phyloP scores from a whole-genome alignment of 1,140 invertebrate species.

The Sycophaga agraensis region DNA sequence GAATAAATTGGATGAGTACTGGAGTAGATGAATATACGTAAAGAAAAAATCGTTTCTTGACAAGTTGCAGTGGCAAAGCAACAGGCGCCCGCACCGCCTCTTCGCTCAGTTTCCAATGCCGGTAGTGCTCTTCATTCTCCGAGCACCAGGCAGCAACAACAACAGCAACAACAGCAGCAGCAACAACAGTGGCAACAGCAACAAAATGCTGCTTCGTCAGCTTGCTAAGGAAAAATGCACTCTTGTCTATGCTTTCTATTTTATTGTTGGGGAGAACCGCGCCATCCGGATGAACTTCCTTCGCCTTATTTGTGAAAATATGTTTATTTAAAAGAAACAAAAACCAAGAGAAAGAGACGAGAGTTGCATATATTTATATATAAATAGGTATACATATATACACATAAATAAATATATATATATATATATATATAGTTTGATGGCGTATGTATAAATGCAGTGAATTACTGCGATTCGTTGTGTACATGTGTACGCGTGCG shows the following conservation, averaged over 20 bases:
- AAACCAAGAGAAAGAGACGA: not conserved
- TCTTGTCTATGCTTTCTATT: slow-evolving; percentile 27
- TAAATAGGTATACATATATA: no score
- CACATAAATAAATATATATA: not conserved
- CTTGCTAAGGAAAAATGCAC: slow-evolving; percentile 36
- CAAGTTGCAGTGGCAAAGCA: slow-evolving; percentile 53
- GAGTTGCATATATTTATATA: slow-evolving; percentile 7
- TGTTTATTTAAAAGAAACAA: not conserved
- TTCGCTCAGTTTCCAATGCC: slow-evolving; percentile 42
- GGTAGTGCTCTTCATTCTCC: slow-evolving; percentile 38
- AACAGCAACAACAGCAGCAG: not conserved
- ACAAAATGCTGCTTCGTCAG: slow-evolving; percentile 44
- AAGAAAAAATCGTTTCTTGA: slow-evolving; percentile 30
- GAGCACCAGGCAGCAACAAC: not conserved
- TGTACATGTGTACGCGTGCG: not conserved
- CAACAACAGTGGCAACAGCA: slow-evolving; percentile 39
- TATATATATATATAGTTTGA: not conserved
- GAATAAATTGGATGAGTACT: no score
- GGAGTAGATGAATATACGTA: slow-evolving; percentile 32
- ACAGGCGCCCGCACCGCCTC: slow-evolving; percentile 50
- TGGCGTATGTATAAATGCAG: not conserved
- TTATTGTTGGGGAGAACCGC: slow-evolving; percentile 7
- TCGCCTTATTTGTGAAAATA: slow-evolving; percentile 25
- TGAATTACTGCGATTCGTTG: not conserved
- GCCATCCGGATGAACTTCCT: slow-evolving; percentile 15